A percentile compares a stretch with the other conserved stretches of the same genome.
These are phyloP conservation scores for Melanchra persicariae DNA, from an alignment of 2,888 invertebrate genomes.

Conservation along the genomic window DNA sequence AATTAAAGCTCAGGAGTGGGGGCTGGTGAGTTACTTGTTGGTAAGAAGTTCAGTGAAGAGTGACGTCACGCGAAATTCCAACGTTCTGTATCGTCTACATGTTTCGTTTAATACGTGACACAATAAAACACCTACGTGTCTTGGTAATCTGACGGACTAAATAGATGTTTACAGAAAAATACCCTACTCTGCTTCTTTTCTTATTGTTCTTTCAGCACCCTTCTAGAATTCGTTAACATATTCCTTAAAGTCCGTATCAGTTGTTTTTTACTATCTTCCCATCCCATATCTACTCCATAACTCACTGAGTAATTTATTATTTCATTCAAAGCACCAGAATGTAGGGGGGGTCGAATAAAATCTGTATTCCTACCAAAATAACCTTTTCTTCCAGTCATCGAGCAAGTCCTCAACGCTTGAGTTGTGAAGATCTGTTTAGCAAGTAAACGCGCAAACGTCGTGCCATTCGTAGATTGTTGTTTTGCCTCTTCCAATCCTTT, in stretches of 20 bases:
- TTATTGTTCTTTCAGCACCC: not conserved
- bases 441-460: constrained; percentile 9
- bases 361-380: not conserved
- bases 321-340: not conserved
- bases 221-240: not conserved
- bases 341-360: not conserved
- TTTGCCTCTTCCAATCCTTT: constrained; percentile 2
- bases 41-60: too few species aligned
- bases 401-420: constrained; percentile 16
- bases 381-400: constrained; percentile 8
- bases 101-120: too few species aligned
- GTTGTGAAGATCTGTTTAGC: constrained; percentile 11
- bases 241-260: constrained; percentile 3
- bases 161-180: too few species aligned
- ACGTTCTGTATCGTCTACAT: too few species aligned
- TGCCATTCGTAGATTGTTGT: not conserved
- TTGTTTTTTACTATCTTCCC: not conserved
- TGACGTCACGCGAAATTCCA: too few species aligned
- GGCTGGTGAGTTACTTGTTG: too few species aligned
- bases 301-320: constrained; percentile 16
- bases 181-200: not conserved
- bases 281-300: not conserved
- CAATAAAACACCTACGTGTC: too few species aligned
- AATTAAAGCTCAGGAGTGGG: too few species aligned
- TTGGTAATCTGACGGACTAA: too few species aligned